A percentile compares a stretch with the other conserved stretches of the same genome.
Conservation (phyloP, 2,888 invertebrate genomes). For the Erebia palarica region DNA sequence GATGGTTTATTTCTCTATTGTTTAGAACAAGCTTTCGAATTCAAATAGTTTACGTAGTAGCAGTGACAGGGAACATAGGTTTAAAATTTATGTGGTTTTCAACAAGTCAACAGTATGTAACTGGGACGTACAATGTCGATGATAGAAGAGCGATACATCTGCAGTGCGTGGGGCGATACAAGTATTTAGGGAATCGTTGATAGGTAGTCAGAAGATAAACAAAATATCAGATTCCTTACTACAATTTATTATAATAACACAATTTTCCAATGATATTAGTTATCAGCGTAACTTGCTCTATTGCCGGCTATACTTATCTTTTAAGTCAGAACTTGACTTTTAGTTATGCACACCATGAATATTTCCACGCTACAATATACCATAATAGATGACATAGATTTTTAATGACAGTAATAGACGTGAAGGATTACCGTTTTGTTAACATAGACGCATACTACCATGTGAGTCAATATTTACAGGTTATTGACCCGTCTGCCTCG, state of each 20-base stretch:
- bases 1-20: constrained; percentile 75
- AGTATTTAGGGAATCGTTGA: constrained; percentile 47
- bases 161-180: constrained; percentile 39
- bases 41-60: constrained; percentile 41
- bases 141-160: constrained; percentile 42
- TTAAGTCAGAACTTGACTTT: not conserved
- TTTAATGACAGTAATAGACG: not conserved
- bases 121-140: constrained; percentile 47
- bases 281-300: not conserved
- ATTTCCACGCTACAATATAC: not conserved
- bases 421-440: constrained; percentile 21
- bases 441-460: constrained; percentile 34
- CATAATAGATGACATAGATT: not conserved
- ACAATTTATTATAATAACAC: not conserved
- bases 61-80: constrained; percentile 36
- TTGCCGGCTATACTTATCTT: not conserved
- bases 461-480: constrained; percentile 73
- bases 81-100: constrained; percentile 61
- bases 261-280: not conserved
- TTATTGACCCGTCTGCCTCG: constrained; percentile 55
- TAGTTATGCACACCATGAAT: not conserved
- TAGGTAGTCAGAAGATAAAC: constrained; percentile 49
- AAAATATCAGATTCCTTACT: not conserved
- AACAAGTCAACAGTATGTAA: constrained; percentile 30
- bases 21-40: constrained; percentile 61